These are phyloP conservation scores for Odontamblyopus rebecca DNA, from an alignment of 2,797 vertebrate species.

Conservation along the genomic window DNA sequence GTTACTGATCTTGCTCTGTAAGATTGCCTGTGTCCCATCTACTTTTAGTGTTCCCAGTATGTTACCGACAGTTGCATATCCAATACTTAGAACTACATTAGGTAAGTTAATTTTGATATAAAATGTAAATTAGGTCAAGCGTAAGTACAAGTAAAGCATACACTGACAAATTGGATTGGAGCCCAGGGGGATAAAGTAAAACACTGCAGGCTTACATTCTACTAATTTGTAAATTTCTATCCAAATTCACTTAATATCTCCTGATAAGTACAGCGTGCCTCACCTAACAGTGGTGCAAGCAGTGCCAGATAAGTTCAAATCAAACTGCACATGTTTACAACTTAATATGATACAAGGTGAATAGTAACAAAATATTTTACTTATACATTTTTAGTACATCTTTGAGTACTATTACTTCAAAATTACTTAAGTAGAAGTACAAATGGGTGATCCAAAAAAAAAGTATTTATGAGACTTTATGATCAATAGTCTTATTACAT, in stretches of 20 bases:
- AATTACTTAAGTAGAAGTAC: background rate
- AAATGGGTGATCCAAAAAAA: background rate
- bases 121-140: slow-evolving; percentile 18
- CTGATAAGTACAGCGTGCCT: slow-evolving; percentile 49
- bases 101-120: background rate
- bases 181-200: slow-evolving; percentile 52
- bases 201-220: slow-evolving; percentile 35
- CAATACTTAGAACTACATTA: background rate
- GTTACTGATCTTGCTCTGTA: background rate
- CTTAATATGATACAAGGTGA: background rate
- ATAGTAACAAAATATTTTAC: background rate
- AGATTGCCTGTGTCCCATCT: background rate
- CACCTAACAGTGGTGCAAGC: slow-evolving; percentile 12
- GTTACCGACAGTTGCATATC: background rate
- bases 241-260: slow-evolving; percentile 49
- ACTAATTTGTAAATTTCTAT: slow-evolving; percentile 47
- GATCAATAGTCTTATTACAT: too few relatives aligned
- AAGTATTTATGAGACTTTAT: background rate
- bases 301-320: slow-evolving; percentile 10
- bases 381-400: too few relatives aligned
- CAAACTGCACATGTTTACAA: background rate
- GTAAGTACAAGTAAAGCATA: slow-evolving; percentile 27
- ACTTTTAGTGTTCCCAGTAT: background rate
- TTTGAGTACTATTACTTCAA: too few relatives aligned
- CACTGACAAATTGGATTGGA: slow-evolving; percentile 33